Conservation (phyloP, 2,888 invertebrate species). For the Nomada hirtipes region DNA sequence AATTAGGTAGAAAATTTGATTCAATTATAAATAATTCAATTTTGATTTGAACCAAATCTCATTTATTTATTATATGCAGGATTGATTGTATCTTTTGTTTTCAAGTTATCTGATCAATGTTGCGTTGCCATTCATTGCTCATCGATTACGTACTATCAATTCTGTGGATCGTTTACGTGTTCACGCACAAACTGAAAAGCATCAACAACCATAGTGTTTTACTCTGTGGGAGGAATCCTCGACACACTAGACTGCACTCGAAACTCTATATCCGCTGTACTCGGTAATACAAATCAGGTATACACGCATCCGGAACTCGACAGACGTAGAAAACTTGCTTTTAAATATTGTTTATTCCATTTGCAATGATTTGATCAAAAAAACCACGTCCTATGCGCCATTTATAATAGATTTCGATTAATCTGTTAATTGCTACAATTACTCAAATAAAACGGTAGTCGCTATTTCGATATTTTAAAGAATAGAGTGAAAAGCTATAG, state of each 20-base stretch:
- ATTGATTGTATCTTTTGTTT: background rate
- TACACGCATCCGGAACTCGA: background rate
- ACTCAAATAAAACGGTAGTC: no score
- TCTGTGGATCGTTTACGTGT: constrained; percentile 11
- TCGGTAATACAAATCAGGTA: constrained; percentile 1
- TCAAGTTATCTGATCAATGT: no score
- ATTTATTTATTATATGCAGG: no score
- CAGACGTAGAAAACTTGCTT: background rate
- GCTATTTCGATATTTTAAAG: no score
- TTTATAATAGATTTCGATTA: no score
- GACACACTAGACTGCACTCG: constrained; percentile 24
- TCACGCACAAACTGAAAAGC: constrained; percentile 18
- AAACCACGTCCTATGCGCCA: no score
- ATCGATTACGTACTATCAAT: background rate
- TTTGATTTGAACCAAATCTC: no score
- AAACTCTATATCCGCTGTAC: constrained; percentile 21
- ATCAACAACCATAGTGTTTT: constrained; percentile 2
- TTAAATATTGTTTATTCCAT: background rate
- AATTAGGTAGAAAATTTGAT: no score
- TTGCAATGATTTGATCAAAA: no score
- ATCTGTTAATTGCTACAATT: no score
- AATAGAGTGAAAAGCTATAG: no score
- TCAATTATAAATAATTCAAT: no score
- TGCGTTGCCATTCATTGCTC: background rate
- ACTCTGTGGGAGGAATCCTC: background rate